Evolutionary conservation across 1,140 invertebrate species (phyloP).

Genomic region (Odontomachus brunneus): DNA sequence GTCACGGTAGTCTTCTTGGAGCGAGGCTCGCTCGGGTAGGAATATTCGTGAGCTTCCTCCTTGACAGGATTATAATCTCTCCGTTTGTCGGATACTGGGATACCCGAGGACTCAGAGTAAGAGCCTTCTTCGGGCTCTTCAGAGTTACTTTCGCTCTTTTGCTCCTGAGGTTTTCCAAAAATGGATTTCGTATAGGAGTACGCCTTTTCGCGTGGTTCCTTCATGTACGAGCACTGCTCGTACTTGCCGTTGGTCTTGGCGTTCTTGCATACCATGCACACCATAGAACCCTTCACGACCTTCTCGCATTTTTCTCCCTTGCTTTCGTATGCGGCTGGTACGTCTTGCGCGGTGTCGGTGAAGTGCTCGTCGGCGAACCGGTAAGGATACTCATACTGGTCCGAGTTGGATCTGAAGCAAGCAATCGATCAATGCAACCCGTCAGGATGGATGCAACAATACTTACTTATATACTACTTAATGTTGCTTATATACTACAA

Average conservation of each 20-base stretch:
- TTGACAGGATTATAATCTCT: neutral
- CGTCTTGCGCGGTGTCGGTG: conserved; percentile 59
- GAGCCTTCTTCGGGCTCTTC: conserved; percentile 8
- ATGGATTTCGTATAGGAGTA: conserved; percentile 87
- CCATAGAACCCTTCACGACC: conserved; percentile 88
- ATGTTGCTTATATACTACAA: too few relatives aligned
- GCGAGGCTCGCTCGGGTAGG: conserved; percentile 20
- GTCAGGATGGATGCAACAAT: too few relatives aligned
- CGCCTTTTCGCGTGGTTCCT: conserved; percentile 88
- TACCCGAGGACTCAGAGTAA: neutral
- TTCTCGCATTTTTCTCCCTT: conserved; percentile 85
- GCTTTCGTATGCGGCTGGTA: conserved; percentile 68
- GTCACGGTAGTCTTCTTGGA: neutral
- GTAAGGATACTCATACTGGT: conserved; percentile 58
- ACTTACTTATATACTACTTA: too few relatives aligned
- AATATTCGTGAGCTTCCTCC: conserved; percentile 18
- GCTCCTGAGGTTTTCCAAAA: conserved; percentile 84
- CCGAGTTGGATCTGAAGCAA: conserved; percentile 31
- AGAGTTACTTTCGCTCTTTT: conserved; percentile 72
- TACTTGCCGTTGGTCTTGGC: conserved; percentile 90
- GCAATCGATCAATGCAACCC: neutral
- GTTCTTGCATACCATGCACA: conserved; percentile 89
- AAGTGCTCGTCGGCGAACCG: conserved; percentile 80
- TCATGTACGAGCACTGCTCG: conserved; percentile 91
- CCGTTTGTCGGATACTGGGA: neutral